Percentiles rank a stretch among this genome's conserved stretches.
phyloP scores from a whole-genome alignment of 2,888 invertebrate genomes.

The Lithophane socia region DNA sequence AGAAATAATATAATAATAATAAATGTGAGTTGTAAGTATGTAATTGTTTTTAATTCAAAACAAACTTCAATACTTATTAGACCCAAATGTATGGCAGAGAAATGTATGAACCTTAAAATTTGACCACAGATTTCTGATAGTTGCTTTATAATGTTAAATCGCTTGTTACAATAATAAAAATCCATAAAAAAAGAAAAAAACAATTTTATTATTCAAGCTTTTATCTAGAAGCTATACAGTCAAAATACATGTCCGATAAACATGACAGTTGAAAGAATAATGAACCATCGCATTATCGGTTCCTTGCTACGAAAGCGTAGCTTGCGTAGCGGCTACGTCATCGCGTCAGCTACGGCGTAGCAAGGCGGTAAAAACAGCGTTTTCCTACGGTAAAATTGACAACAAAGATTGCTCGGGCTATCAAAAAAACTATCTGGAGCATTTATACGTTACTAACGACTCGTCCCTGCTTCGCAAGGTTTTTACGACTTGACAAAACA shows the following conservation, averaged over 20 bases:
- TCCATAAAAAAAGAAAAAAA: neutral
- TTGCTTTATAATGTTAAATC: too few relatives aligned
- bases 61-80: too few relatives aligned
- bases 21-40: neutral
- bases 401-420: neutral
- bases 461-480: too few relatives aligned
- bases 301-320: constrained; percentile 38
- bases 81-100: too few relatives aligned
- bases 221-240: neutral
- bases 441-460: neutral
- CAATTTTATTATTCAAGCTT: neutral
- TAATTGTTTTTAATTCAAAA: neutral
- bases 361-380: neutral
- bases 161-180: neutral
- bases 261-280: constrained; percentile 1
- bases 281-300: neutral
- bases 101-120: too few relatives aligned
- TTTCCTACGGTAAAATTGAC: neutral
- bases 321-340: constrained; percentile 29
- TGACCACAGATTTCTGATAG: too few relatives aligned
- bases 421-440: neutral
- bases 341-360: constrained; percentile 44
- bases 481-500: too few relatives aligned
- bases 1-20: too few relatives aligned
- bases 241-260: neutral